Evolutionary conservation across 2,113 vertebrate genomes (phyloP).

Genomic region (Pollimyrus isidori): DNA sequence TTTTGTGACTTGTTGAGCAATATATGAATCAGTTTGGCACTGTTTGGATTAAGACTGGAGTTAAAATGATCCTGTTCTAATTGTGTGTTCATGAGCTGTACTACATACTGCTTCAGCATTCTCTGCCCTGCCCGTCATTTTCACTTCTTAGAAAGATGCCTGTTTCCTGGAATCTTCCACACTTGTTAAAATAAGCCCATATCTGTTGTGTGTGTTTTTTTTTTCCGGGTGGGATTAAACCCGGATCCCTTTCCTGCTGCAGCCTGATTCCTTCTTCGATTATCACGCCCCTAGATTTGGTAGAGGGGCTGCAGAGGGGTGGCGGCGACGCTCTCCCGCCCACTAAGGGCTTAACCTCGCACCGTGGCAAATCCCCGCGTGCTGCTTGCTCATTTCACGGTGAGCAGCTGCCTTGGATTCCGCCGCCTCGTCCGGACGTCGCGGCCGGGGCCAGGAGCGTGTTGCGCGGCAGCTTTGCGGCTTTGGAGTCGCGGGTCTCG

Average conservation of each 20-base stretch:
- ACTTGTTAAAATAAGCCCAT: neutral
- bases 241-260: neutral
- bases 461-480: neutral
- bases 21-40: neutral
- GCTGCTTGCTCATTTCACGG: neutral
- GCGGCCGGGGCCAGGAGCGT: neutral
- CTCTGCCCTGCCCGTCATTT: neutral
- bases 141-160: neutral
- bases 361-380: neutral
- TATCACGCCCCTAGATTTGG: conserved; percentile 9
- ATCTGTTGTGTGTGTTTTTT: neutral
- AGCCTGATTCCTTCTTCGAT: neutral
- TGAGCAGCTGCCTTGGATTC: neutral
- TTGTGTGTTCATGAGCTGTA: neutral
- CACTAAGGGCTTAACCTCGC: conserved; percentile 6
- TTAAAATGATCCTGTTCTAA: neutral
- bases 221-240: conserved; percentile 10
- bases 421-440: neutral
- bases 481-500: neutral
- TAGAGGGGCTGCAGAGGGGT: too few relatives aligned
- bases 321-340: neutral
- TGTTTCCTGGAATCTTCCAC: neutral
- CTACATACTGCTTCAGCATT: neutral
- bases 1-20: neutral
- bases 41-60: neutral